Evolutionary conservation across 2,113 vertebrate species (phyloP).

Genomic region (Symphodus melops): DNA sequence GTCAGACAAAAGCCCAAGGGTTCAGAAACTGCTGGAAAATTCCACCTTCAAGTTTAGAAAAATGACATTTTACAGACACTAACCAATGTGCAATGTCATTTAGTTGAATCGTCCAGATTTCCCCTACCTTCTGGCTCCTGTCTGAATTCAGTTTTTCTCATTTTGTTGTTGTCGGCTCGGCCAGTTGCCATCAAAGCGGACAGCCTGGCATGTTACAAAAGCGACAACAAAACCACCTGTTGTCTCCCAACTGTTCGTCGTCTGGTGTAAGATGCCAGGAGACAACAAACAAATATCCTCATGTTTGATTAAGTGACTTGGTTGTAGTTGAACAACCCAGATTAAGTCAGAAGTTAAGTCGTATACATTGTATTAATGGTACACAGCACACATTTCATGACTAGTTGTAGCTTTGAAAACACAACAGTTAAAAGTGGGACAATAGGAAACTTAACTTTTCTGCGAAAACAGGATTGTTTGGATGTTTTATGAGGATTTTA

Average conservation of each 20-base stretch:
- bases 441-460: neutral
- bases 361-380: neutral
- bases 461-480: no score
- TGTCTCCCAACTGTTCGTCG: neutral
- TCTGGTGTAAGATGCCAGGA: neutral
- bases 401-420: neutral
- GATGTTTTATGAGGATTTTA: no score
- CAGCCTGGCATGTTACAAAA: neutral
- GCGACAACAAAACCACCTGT: slow-evolving; percentile 9
- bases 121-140: neutral
- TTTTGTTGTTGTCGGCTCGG: neutral
- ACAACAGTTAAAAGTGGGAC: neutral
- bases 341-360: neutral
- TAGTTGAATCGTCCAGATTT: neutral
- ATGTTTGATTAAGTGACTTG: neutral
- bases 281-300: neutral
- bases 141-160: neutral
- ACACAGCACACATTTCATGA: neutral
- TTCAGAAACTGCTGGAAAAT: no score
- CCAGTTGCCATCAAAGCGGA: neutral
- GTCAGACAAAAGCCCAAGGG: no score
- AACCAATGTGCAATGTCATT: neutral
- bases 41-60: neutral
- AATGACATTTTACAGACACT: neutral
- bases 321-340: neutral